Base-by-base conservation (phyloP, 2,797 vertebrate species). In the Acomys russatus region DNA sequence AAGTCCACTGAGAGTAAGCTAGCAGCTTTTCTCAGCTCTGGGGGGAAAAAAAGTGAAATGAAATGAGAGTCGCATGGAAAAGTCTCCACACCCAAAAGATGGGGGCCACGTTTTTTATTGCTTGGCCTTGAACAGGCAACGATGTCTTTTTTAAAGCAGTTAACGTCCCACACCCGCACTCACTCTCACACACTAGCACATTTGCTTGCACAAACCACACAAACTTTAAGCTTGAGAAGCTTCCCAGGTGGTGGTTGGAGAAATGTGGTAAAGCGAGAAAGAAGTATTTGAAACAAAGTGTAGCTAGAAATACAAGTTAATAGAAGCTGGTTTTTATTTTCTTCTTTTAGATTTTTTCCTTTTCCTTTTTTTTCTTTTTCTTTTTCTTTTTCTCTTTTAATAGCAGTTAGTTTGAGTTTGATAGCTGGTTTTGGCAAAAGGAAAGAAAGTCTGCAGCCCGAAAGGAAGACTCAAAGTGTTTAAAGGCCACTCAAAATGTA, bases 1-100 rank as follows among this genome's bases (percentile, higher is more conserved):
- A 98, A 98, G 98, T 98, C 98, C 98, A 95, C 96, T 97, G 87
- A 98, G 99, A 99, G 98, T 98, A 97, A 98, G 98, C 98, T 98
- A 94, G 96, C 98, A 98, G 96, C 98, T 98, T 98, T 98, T 98
- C 98, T 98, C 98, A 98, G 98, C 97, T 98, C 98, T 80, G 93
- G 49, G 83, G 64, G 66, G 28, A 35, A 98, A 98, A 95, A 98
- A 99, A 98, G 98, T 99, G 98, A 98, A 98, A 97, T 98, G 98
- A 98, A 98, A 98, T 98, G 97, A 98, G 98, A 98, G 98, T 98
- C 98, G 96, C 96, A 56, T 96, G 96, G 97, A 95, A 70, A 98
- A 98, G 98, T 97, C 94, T 97, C 96, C 96, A 97, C 95, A 90
- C 93, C 96, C 97, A 97, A 98, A 44, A 98, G 97, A 98, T 98